These are phyloP conservation scores for Tetramorium simillimum DNA, from an alignment of 1,140 invertebrate species.

Conservation along the genomic window DNA sequence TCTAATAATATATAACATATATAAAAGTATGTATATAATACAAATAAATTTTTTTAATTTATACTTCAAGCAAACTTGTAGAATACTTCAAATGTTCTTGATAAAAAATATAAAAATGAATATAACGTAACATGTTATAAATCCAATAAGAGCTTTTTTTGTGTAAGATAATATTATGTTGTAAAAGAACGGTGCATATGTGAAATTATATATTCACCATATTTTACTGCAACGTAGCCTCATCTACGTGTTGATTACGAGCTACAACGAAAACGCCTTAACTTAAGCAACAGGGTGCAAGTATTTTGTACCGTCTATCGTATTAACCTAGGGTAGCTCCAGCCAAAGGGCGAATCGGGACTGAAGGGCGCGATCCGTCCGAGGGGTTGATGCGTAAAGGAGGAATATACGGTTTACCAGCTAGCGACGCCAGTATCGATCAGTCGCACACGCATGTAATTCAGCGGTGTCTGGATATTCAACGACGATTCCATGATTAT, in stretches of 20 bases:
- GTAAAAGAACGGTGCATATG: not conserved
- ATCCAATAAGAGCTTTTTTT: not conserved
- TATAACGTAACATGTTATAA: not conserved
- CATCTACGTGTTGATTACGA: not conserved
- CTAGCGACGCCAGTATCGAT: slow-evolving; percentile 74
- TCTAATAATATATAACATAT: not conserved
- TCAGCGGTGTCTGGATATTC: slow-evolving; percentile 29
- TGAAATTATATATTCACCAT: not conserved
- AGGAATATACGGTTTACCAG: slow-evolving; percentile 69
- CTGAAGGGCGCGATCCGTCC: slow-evolving; percentile 48
- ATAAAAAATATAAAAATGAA: not conserved
- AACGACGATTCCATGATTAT: slow-evolving; percentile 60
- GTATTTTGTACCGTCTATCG: slow-evolving; percentile 23
- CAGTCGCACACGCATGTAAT: slow-evolving; percentile 62
- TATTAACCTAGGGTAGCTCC: slow-evolving; percentile 29
- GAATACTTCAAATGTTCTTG: not conserved
- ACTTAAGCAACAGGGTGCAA: slow-evolving; percentile 32
- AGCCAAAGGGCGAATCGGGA: slow-evolving; percentile 36
- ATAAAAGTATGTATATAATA: not conserved
- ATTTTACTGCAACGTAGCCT: not conserved
- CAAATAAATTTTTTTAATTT: not conserved
- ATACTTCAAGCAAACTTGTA: not conserved
- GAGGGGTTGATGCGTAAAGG: slow-evolving; percentile 62
- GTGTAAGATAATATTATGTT: not conserved
- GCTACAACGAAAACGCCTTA: not conserved